Evolutionary conservation across 2,888 invertebrate genomes (phyloP).

Genomic region (Marasmarcha lunaedactyla): DNA sequence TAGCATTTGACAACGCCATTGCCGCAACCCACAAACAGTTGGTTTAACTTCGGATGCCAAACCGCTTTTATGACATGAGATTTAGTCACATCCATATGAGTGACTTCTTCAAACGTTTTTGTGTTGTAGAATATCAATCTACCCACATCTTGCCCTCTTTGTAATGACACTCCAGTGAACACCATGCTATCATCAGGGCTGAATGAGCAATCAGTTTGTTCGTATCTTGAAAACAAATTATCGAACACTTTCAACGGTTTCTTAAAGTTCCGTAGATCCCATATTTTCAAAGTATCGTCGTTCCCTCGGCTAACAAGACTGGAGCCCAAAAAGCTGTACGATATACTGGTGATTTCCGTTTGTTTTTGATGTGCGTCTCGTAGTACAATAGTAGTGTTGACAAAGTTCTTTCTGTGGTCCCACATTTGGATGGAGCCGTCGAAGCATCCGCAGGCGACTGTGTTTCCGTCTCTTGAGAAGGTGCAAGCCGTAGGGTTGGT

Average conservation of each 20-base stretch:
- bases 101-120: constrained; percentile 79
- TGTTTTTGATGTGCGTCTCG: constrained; percentile 85
- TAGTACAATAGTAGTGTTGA: constrained; percentile 84
- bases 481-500: constrained; percentile 87
- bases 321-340: constrained; percentile 89
- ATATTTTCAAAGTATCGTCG: constrained; percentile 95
- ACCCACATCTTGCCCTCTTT: constrained; percentile 74
- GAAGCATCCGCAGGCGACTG: constrained; percentile 90
- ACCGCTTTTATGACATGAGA: constrained; percentile 88
- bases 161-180: constrained; percentile 87
- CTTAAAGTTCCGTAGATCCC: constrained; percentile 91
- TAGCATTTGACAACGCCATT: constrained; percentile 91
- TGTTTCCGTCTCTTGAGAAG: constrained; percentile 87
- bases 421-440: constrained; percentile 98
- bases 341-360: constrained; percentile 84
- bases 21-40: constrained; percentile 92
- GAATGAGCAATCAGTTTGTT: constrained; percentile 84
- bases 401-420: constrained; percentile 93
- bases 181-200: constrained; percentile 94
- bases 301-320: constrained; percentile 84
- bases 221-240: constrained; percentile 85
- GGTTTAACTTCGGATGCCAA: constrained; percentile 99
- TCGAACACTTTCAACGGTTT: constrained; percentile 77
- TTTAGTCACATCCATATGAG: constrained; percentile 80
- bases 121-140: constrained; percentile 84